phyloP scores from a whole-genome alignment of 2,888 invertebrate genomes.

The Dendrolimus pini region DNA sequence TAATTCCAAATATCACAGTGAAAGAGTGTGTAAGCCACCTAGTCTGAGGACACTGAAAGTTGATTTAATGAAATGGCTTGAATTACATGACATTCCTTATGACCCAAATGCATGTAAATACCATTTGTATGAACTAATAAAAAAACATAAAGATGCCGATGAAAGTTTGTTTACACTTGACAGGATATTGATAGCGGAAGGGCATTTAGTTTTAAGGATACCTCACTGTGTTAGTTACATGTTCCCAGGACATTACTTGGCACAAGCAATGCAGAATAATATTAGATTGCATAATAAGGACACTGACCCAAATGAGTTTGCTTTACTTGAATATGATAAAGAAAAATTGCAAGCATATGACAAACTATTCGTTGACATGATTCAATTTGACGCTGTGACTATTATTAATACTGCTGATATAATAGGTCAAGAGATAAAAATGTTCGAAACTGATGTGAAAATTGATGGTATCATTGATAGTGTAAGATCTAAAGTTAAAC shows the following conservation, averaged over 20 bases:
- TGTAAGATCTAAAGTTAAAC: no score
- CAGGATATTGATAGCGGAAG: conserved; percentile 14
- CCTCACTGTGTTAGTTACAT: conserved; percentile 21
- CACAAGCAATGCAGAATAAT: no score
- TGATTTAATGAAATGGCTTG: conserved; percentile 28
- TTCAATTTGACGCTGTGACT: background rate
- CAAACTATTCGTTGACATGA: no score
- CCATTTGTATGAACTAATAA: conserved; percentile 25
- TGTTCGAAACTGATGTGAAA: conserved; percentile 13
- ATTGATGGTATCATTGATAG: conserved; percentile 20
- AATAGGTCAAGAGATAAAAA: conserved; percentile 6
- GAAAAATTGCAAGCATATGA: no score
- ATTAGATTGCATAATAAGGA: no score
- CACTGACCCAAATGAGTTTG: no score
- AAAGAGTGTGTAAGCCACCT: conserved; percentile 13
- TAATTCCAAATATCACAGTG: conserved; percentile 14
- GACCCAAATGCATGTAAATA: conserved; percentile 19
- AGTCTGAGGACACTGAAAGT: conserved; percentile 13
- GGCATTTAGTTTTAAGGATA: conserved; percentile 23
- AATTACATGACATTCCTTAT: conserved; percentile 20
- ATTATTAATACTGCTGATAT: conserved; percentile 3
- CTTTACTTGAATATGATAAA: no score
- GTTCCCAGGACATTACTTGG: conserved; percentile 10
- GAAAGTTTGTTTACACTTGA: conserved; percentile 16
- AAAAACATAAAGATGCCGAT: conserved; percentile 22